Percentiles rank a stretch among this genome's conserved stretches.
Evolutionary conservation across 2,888 invertebrate species (phyloP).

Genomic region (Dusona sp.): DNA sequence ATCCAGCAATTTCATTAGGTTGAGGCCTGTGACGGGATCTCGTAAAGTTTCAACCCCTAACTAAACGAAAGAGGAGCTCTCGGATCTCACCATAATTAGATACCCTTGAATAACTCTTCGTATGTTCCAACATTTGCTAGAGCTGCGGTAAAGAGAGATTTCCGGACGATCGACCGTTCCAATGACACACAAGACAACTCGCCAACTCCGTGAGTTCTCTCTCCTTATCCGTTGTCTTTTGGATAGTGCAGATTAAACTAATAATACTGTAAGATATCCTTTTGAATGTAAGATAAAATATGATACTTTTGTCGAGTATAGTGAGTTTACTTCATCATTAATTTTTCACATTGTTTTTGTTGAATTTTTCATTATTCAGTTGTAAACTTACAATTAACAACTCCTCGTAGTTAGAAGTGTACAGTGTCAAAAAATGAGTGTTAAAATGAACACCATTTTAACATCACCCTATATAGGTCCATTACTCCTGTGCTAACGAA

Average conservation of each 20-base stretch:
- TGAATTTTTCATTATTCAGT: neutral
- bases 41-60: conserved; percentile 69
- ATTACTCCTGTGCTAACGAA: too few species aligned
- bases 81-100: conserved; percentile 68
- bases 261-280: conserved; percentile 1
- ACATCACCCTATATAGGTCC: too few species aligned
- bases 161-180: conserved; percentile 58
- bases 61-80: conserved; percentile 58
- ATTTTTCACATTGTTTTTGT: neutral
- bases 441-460: too few species aligned
- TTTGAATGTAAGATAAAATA: neutral
- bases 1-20: conserved; percentile 74
- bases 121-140: conserved; percentile 34
- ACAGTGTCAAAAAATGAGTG: too few species aligned
- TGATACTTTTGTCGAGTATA: neutral
- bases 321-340: neutral
- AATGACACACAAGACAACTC: conserved; percentile 47
- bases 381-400: neutral
- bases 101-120: conserved; percentile 64
- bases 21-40: conserved; percentile 61
- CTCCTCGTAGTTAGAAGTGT: neutral
- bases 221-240: conserved; percentile 6
- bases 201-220: conserved; percentile 7
- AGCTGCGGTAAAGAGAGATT: conserved; percentile 55
- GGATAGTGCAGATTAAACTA: neutral